Base-by-base conservation (phyloP, 2,113 vertebrate genomes). In the Nipponia nippon region DNA sequence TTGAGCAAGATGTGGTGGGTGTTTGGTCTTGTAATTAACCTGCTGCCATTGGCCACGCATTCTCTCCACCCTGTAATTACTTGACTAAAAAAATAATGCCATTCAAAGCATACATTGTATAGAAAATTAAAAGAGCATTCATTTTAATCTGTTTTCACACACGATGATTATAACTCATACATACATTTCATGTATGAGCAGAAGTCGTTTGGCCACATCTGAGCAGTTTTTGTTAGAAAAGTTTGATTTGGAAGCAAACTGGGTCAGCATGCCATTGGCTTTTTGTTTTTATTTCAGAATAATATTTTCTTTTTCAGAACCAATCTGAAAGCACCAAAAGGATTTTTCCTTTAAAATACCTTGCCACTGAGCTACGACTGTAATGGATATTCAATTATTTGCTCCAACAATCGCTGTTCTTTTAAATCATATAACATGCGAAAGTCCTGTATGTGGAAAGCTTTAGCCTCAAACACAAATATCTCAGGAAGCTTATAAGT, bases 1-100 rank as follows among this genome's bases (percentile, higher is more conserved):
- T 96, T 94, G 72, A 95, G 93, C 62, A 87, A 95, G 76, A 75
- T 40, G 44, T 71, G 83, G 89, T 90, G 70, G 66, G 87, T 93
- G 87, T 92, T 94, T 86, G 70, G 66, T 93, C 81, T 85, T 92
- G n/a, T 93, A 92, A 97, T 97, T 97, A 95, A 92, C 92, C 90
- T 22, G 11, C 75, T 93, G 88, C 88, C 72, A 92, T 49, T 97
- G 84, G 71, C 87, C 94, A 89, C 6, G 0, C 50, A 73, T 90
- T 47, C 53, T 90, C 75, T 91, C 89, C 76, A 59, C 93, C 89
- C 93, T 94, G 56, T 91, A 95, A 97, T 97, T 97, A 95, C 38
- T 73, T 62, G 53, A 66, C 87, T 90, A 46, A 83, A 95, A 95
- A 89, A 96, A 94, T 69, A 95, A 85, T 2, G 7, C 49, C 78